These are phyloP conservation scores for Bostrychus sinensis DNA, from an alignment of 2,113 vertebrate species.

Conservation along the genomic window DNA sequence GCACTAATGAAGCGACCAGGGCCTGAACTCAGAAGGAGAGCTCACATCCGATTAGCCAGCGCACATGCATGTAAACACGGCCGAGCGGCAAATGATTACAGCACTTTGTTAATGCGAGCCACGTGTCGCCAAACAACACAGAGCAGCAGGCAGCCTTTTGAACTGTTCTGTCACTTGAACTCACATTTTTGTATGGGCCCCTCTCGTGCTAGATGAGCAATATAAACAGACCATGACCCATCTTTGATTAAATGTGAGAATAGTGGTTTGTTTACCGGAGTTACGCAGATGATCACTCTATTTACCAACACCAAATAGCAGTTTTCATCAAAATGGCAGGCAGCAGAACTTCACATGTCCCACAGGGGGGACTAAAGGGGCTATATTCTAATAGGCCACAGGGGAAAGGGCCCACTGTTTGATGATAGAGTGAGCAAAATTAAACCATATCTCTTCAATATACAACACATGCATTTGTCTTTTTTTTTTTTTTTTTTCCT, in stretches of 20 bases:
- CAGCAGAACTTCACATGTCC: neutral
- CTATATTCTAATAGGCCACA: neutral
- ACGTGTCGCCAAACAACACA: conserved; percentile 37
- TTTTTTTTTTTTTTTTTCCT: too few relatives aligned
- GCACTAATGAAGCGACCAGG: conserved; percentile 74
- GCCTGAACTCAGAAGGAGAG: conserved; percentile 68
- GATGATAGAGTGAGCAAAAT: neutral
- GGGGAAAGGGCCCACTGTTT: neutral
- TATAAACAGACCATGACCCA: neutral
- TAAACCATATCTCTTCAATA: too few relatives aligned
- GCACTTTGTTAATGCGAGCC: conserved; percentile 53
- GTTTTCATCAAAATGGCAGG: neutral
- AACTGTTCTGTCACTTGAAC: neutral
- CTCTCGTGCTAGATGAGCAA: neutral
- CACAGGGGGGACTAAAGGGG: neutral
- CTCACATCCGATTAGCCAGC: conserved; percentile 69
- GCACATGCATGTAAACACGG: conserved; percentile 71
- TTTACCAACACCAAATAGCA: neutral
- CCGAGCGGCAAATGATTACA: conserved; percentile 52
- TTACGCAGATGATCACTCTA: neutral
- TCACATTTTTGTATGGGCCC: neutral
- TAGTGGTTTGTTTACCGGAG: neutral
- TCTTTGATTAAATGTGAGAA: too few relatives aligned
- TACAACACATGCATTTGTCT: too few relatives aligned
- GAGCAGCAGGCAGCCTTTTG: neutral